Conservation (phyloP, 2,888 invertebrate genomes). For the Leptarthrus brevirostris region DNA sequence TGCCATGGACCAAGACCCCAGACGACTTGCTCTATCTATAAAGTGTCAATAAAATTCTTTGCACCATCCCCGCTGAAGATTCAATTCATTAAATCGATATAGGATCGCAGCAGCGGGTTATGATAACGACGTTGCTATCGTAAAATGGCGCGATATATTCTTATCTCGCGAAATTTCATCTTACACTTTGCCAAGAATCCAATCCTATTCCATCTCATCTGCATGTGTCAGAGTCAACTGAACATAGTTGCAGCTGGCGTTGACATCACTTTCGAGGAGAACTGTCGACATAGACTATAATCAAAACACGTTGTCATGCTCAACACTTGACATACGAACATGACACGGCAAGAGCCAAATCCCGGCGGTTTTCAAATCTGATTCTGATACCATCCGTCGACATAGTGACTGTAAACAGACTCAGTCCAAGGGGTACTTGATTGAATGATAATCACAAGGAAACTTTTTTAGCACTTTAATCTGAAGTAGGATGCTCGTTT, state of each 20-base stretch:
- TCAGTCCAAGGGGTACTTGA: not conserved
- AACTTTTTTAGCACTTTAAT: not conserved
- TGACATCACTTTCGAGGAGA: not conserved
- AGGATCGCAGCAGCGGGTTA: not conserved
- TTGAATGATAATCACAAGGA: not conserved
- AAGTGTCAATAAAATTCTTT: not conserved
- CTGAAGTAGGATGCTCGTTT: not conserved
- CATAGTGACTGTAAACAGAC: not conserved
- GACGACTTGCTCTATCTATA: not conserved
- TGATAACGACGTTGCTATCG: not conserved
- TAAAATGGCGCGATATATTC: not conserved
- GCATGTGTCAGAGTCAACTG: not conserved
- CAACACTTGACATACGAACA: not conserved
- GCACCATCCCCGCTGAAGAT: not conserved
- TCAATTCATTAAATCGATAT: not conserved
- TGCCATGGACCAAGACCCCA: too few relatives aligned
- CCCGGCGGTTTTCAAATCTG: not conserved
- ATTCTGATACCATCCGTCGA: not conserved
- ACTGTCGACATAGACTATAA: not conserved
- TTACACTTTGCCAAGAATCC: too few relatives aligned
- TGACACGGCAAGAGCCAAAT: not conserved
- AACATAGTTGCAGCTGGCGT: not conserved
- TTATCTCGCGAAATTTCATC: not conserved
- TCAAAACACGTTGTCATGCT: not conserved
- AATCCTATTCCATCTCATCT: too few relatives aligned